Base-by-base conservation (phyloP, 2,888 invertebrate genomes). In the Drosophila mimetica region DNA sequence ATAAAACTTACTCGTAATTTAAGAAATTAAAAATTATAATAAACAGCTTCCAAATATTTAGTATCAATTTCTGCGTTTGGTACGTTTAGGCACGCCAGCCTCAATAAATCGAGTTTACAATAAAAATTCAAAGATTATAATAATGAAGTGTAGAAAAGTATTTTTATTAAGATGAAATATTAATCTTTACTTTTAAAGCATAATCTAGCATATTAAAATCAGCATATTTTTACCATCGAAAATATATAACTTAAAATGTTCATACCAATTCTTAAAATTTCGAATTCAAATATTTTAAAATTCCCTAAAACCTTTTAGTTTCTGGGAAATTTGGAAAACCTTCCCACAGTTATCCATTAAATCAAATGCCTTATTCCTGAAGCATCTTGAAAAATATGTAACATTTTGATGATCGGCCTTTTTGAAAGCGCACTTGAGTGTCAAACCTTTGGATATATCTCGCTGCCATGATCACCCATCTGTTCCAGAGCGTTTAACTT, bases 401-500 rank as follows among this genome's bases (percentile, higher is more conserved):
- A 30, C 20, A 20, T 44, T 61, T 36, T 3, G 0, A 61, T 64
- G 28, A 51, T 28, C 44, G 4, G 18, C 16, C 14, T 36, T 60
- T 22, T 14, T n/a, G 20, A 50, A 30, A 22, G 34, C 34, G 42
- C 63, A 22, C 63, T 63, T 42, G 42, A 61, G 50, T 42, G 50
- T 34, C 28, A 61, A 63, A 47, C 51, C 36, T 36, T 47, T 34
- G n/a, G 9, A 66, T 58, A 22, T 37, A 59, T 59, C 59, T 59
- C 14, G 2, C 3, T 14, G n/a, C 8, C 14, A 2, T 3, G 63
- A 63, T 51, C 64, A 32, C 18, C 42, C 60, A 70, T 70, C 50
- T 70, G 70, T 30, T 70, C 20, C 32, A 37, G 53, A 44, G 36
- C 60, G 7, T 41, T 28, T 34, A 53, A 41, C 53, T 54, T 70